phyloP scores from a whole-genome alignment of 2,797 vertebrate species.

The Hylomyscus alleni region DNA sequence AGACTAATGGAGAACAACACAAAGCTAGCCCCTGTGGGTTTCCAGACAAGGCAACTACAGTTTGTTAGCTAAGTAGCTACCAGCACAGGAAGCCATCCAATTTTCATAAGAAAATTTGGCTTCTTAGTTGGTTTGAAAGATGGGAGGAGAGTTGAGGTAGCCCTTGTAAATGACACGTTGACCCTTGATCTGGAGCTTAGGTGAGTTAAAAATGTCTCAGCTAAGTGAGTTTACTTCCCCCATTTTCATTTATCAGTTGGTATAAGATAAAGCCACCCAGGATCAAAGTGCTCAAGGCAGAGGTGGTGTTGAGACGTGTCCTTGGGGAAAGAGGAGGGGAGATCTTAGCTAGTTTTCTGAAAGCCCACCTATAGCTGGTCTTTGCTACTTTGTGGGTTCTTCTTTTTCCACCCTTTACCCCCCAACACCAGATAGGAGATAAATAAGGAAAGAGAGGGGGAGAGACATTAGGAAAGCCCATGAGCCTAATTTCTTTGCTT shows the following conservation, averaged over 20 bases:
- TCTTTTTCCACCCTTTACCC: background rate
- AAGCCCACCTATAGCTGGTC: background rate
- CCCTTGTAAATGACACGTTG: constrained; percentile 8
- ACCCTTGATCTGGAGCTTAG: background rate
- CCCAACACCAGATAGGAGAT: background rate
- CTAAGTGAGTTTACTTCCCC: background rate
- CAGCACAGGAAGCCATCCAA: background rate
- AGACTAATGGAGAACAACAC: background rate
- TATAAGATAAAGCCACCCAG: background rate
- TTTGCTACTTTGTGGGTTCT: background rate
- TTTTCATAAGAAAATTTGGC: background rate
- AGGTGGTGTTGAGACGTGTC: background rate
- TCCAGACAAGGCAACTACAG: background rate
- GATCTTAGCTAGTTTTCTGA: background rate
- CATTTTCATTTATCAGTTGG: background rate
- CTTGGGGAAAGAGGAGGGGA: accelerated
- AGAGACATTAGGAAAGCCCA: background rate
- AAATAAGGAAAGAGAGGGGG: background rate
- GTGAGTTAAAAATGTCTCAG: background rate
- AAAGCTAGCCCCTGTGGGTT: background rate
- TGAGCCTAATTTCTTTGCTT: background rate
- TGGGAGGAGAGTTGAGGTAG: background rate
- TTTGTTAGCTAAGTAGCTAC: background rate
- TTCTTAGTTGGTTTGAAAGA: background rate
- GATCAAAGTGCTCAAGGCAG: background rate